phyloP scores from a whole-genome alignment of 2,113 vertebrate genomes.

The Campylorhamphus procurvoides region DNA sequence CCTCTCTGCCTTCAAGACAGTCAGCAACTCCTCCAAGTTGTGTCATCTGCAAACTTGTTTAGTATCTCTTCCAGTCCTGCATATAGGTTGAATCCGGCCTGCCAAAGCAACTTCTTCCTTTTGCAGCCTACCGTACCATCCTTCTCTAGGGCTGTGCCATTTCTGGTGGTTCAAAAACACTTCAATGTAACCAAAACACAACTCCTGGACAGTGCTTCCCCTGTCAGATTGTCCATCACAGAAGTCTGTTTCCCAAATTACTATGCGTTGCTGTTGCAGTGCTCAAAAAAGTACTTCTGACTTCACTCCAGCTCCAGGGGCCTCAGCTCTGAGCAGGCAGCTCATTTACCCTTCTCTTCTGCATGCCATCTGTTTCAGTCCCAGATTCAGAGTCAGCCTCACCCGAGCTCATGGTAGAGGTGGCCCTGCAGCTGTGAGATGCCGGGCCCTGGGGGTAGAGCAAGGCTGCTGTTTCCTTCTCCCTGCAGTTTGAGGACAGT shows the following conservation, averaged over 20 bases:
- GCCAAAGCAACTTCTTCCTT: neutral
- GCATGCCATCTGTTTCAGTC: fast-evolving
- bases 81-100: neutral
- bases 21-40: neutral
- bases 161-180: neutral
- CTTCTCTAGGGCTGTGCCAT: neutral
- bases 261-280: neutral
- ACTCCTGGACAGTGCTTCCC: neutral
- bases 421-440: neutral
- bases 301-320: neutral
- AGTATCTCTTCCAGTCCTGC: neutral
- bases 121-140: neutral
- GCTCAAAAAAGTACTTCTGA: neutral
- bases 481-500: neutral
- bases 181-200: neutral
- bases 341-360: neutral
- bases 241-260: neutral
- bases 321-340: fast-evolving
- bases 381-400: neutral
- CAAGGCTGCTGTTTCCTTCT: neutral
- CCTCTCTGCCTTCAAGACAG: neutral
- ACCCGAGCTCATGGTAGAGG: neutral
- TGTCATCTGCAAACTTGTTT: neutral
- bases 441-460: neutral
- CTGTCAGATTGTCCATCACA: neutral